Evolutionary conservation across 2,797 vertebrate species (phyloP), one percentile per base, ranked within the genome.

Genomic region (Halcyon badia): DNA sequence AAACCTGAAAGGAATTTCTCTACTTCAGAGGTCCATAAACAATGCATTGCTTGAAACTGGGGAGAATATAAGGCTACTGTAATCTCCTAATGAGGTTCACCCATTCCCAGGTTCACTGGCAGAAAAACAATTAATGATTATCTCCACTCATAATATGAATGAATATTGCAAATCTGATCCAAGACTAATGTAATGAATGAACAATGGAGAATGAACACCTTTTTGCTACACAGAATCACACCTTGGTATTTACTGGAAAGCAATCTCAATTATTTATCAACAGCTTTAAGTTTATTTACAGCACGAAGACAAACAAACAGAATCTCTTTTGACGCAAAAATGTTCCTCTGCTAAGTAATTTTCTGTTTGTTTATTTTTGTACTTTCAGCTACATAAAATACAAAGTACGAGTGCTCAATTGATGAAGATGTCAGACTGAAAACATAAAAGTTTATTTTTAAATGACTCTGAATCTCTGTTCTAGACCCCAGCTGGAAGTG

Each of bases 401-500:
- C 48, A 90, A 90, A 92, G 14, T 75, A 44, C 46, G 71, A 82
- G 14, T 94, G 41, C 62, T 91, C 49, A 73, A 26, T 66, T 88
- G 52, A 56, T 96, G 54, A 94, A 37, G 58, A 56, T 84, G 78
- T 82, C 85, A 82, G 52, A 66, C 51, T 56, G 52, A 95, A 96
- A 96, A 92, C 33, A 79, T 81, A 76, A 77, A 96, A 86, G 20
- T 96, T 97, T 85, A 87, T 65, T 46, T 94, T 70, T 93, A 82
- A 96, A 75, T 91, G 35, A 95, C 54, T 91, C 56, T 85, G 64
- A 92, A 72, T 78, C 65, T 91, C 8, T 44, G 30, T 83, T 96
- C 91, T 85, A 95, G 51, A 94, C 87, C 84, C 77, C 85, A 92
- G 42, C 70, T 95, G 79, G 96, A 93, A 95, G 86, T 78, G 26